Evolutionary conservation across 2,113 vertebrate species (phyloP).

Genomic region (Petaurus breviceps): DNA sequence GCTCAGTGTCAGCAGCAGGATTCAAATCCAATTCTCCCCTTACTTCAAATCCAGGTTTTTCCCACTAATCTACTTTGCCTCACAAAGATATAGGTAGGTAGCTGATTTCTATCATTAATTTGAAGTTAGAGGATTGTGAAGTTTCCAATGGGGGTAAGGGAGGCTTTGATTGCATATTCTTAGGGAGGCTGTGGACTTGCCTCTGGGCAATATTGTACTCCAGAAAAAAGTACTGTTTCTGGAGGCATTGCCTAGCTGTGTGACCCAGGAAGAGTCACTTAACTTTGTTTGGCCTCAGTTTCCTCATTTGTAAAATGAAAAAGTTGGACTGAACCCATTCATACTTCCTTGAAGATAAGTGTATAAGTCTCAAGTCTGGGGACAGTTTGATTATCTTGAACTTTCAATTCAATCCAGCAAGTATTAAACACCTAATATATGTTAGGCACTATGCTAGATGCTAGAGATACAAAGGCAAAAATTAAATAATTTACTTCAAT

Average conservation of each 20-base stretch:
- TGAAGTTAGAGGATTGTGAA: neutral
- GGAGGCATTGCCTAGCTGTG: neutral
- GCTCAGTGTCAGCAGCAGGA: neutral
- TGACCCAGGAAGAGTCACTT: conserved; percentile 29
- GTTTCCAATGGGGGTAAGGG: neutral
- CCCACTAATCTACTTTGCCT: neutral
- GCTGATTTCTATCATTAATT: neutral
- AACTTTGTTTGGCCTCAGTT: neutral
- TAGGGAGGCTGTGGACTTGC: neutral
- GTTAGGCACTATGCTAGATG: neutral
- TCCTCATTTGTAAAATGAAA: neutral
- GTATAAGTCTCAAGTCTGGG: neutral
- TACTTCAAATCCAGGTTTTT: neutral
- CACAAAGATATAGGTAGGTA: neutral
- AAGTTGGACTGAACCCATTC: neutral
- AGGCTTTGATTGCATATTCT: neutral
- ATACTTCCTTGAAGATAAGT: neutral
- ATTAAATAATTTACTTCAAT: neutral
- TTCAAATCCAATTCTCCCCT: neutral
- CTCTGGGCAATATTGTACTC: neutral
- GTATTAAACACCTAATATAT: neutral
- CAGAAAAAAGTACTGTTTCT: neutral
- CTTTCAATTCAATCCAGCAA: neutral
- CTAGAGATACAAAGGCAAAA: neutral
- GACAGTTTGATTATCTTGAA: neutral